A percentile compares a stretch with the other conserved stretches of the same genome.
Conservation (phyloP, 2,113 vertebrate genomes). For the Seriola dumerili region DNA sequence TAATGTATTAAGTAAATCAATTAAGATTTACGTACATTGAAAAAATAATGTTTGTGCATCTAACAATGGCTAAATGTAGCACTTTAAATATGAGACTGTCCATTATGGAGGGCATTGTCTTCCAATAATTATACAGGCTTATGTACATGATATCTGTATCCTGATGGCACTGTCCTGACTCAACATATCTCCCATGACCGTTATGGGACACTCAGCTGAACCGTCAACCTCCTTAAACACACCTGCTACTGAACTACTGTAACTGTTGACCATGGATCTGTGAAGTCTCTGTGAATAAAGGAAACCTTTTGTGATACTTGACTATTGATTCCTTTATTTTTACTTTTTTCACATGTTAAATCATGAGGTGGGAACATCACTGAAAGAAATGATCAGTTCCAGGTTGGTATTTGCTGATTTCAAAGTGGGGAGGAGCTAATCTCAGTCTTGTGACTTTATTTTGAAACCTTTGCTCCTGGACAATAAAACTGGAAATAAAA, state of each 20-base stretch:
- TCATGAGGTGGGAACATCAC: not conserved
- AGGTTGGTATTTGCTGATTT: not conserved
- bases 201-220: slow-evolving; percentile 64
- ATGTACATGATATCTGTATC: slow-evolving; percentile 31
- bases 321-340: not conserved
- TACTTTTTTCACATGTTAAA: not conserved
- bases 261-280: slow-evolving; percentile 77
- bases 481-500: slow-evolving; percentile 48
- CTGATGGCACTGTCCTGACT: slow-evolving; percentile 52
- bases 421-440: slow-evolving; percentile 41
- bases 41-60: slow-evolving; percentile 23
- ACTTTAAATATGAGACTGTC: slow-evolving; percentile 73
- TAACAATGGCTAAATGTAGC: slow-evolving; percentile 58
- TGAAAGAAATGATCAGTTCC: not conserved
- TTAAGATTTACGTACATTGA: slow-evolving; percentile 7
- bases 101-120: slow-evolving; percentile 40
- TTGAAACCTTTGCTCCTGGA: slow-evolving; percentile 68
- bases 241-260: slow-evolving; percentile 74
- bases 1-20: slow-evolving; percentile 8
- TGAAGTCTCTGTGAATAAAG: slow-evolving; percentile 80
- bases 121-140: slow-evolving; percentile 42
- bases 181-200: slow-evolving; percentile 67
- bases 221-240: slow-evolving; percentile 65
- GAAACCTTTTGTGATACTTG: slow-evolving; percentile 48
- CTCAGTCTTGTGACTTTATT: slow-evolving; percentile 67